Conservation (phyloP, 2,888 invertebrate species). For the Agrotis ipsilon region DNA sequence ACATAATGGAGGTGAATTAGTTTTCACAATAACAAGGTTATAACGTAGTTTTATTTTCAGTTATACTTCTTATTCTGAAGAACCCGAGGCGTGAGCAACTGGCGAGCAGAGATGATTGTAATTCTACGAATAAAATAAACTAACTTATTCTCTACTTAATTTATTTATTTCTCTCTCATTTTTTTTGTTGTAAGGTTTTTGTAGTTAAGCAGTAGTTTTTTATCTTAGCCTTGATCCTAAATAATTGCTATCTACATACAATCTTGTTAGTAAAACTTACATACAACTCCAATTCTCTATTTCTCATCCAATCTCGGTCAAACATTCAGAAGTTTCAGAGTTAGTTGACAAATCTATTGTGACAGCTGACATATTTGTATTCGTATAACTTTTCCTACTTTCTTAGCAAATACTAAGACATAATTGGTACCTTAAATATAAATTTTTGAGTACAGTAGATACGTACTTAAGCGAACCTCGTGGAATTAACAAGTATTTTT, state of each 20-base stretch:
- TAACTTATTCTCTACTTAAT: constrained; percentile 45
- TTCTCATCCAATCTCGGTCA: not conserved
- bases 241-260: too few species aligned
- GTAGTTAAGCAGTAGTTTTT: not conserved
- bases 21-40: constrained; percentile 37
- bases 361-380: not conserved
- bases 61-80: constrained; percentile 85
- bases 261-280: too few species aligned
- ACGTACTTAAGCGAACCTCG: not conserved
- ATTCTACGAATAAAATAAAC: constrained; percentile 55
- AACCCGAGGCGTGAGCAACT: constrained; percentile 75
- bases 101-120: constrained; percentile 70
- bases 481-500: constrained; percentile 1
- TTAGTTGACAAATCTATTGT: constrained; percentile 1
- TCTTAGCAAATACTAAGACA: not conserved
- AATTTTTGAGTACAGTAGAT: not conserved
- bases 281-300: too few species aligned
- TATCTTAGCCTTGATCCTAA: not conserved
- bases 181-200: not conserved
- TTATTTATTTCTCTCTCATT: constrained; percentile 46
- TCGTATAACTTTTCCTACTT: not conserved
- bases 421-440: not conserved
- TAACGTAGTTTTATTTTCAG: constrained; percentile 76
- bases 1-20: constrained; percentile 31
- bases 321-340: not conserved